Evolutionary conservation across 2,888 invertebrate genomes (phyloP), one percentile per base, ranked within the genome.

Genomic region (Melanophora roralis): DNA sequence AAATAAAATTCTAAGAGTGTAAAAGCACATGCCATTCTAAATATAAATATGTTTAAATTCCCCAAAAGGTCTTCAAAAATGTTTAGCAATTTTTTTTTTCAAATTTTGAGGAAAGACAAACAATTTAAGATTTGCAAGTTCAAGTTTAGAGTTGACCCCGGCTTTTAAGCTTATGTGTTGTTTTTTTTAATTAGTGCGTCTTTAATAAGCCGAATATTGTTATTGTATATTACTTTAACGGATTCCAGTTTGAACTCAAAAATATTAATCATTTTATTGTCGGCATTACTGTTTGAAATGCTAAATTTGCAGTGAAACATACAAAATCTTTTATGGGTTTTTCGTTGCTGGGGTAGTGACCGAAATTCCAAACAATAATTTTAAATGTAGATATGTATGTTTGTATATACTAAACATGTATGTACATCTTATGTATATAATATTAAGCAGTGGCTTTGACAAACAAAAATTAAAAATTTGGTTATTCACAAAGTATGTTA

Each of bases 261-360:
- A 47, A 62, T 14, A 32, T 23, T 16, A 40, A n/a, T 53, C 11
- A 34, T 43, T 60, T 34, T n/a, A 8, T 43, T 72, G 72, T 53
- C 72, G 72, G 72, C 62, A 55, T 45, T 62, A 53, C 16, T 64
- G 62, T 72, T 72, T 72, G 72, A 55, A 51, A 43, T 34, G 12
- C 23, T 43, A 62, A 59, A 71, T 71, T 59, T 71, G 71, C 51
- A 49, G 27, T 38, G 49, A 49, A 69, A 49, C n/a, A 57, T 7
- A 36, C 27, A 71, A 60, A 71, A 19, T 16, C 3, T 45, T 21
- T 65, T 40, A 21, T 19, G 1, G 32, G 12, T 27, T 53, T 16
- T 32, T 14, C 32, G 53, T 32, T 32, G 34, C 2, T 60, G 34
- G 14, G 43, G 40, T 23, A 23, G 19, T 16, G n/a, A 45, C 8